Evolutionary conservation across 2,113 vertebrate genomes (phyloP).

Genomic region (Felis catus): F.catus_Fca126_mat1.0 CM031415.1:172590501-172591000

Average conservation of each 20-base stretch:
- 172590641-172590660: not conserved
- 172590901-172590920: conserved; percentile 29
- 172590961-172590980: conserved; percentile 6
- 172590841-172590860: too few relatives aligned
- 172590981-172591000: not conserved
- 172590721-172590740: too few relatives aligned
- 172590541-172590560: not conserved
- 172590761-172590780: too few relatives aligned
- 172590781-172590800: too few relatives aligned
- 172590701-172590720: too few relatives aligned
- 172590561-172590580: not conserved
- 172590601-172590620: not conserved
- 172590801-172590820: too few relatives aligned
- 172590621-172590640: not conserved
- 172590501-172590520: conserved; percentile 26
- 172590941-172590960: conserved; percentile 19
- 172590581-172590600: not conserved
- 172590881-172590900: not conserved
- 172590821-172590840: too few relatives aligned
- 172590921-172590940: not conserved
- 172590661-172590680: not conserved
- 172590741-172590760: too few relatives aligned
- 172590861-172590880: too few relatives aligned
- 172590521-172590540: not conserved
- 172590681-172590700: too few relatives aligned